Conservation (phyloP, 2,888 invertebrate genomes). For the Thera britannica region DNA sequence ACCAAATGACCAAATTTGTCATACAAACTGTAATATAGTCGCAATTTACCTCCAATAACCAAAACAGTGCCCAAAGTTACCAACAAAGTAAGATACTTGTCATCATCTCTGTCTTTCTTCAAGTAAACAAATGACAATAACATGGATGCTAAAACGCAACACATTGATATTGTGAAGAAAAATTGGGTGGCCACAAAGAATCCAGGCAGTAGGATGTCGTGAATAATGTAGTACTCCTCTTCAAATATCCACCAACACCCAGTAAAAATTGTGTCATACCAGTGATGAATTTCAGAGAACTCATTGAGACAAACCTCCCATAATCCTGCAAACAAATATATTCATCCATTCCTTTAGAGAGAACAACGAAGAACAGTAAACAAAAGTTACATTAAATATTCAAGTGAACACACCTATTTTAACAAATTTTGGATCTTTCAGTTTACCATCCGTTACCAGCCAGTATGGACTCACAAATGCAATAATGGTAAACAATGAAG, state of each 20-base stretch:
- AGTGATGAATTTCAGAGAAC: conserved; percentile 93
- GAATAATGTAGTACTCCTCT: conserved; percentile 97
- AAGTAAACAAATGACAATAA: conserved; percentile 90
- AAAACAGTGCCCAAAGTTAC: conserved; percentile 90
- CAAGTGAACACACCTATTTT: conserved; percentile 87
- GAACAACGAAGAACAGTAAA: background rate
- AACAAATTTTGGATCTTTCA: conserved; percentile 90
- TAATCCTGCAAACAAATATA: conserved; percentile 86
- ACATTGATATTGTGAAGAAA: conserved; percentile 95
- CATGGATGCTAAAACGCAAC: conserved; percentile 90
- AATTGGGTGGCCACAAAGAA: conserved; percentile 98
- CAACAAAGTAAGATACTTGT: conserved; percentile 90
- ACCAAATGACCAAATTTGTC: too few relatives aligned
- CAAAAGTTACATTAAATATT: too few relatives aligned
- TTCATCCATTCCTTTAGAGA: background rate
- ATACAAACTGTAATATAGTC: too few relatives aligned
- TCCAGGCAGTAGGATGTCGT: conserved; percentile 93
- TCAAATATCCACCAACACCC: conserved; percentile 99
- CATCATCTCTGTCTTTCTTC: conserved; percentile 90
- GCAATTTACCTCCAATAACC: conserved; percentile 85
- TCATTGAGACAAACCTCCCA: conserved; percentile 98
- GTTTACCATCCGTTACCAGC: conserved; percentile 92
- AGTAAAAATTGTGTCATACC: conserved; percentile 92
- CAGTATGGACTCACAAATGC: conserved; percentile 95
- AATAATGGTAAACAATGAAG: conserved; percentile 89